These are phyloP conservation scores for Lonchura striata DNA, from an alignment of 2,113 vertebrate species.

Conservation along the genomic window DNA sequence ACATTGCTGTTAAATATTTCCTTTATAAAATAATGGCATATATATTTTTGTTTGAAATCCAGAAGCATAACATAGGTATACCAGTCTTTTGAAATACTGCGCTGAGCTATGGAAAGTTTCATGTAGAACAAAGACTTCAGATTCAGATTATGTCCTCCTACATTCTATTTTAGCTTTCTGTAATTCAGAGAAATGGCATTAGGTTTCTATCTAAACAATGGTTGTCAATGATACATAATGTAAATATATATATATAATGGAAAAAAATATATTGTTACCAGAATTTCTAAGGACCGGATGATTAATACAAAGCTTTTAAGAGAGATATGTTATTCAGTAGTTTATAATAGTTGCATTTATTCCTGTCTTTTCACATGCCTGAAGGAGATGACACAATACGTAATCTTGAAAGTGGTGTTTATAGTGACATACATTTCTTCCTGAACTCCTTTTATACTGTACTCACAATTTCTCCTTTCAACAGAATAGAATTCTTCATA, in stretches of 20 bases:
- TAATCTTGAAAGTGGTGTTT: constrained; percentile 43
- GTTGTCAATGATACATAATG: neutral
- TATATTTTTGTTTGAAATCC: neutral
- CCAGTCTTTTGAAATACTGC: neutral
- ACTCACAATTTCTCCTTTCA: constrained; percentile 39
- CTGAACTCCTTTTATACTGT: constrained; percentile 14
- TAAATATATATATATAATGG: neutral
- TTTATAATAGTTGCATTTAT: constrained; percentile 41
- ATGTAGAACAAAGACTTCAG: neutral
- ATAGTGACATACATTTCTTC: constrained; percentile 16
- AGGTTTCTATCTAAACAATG: neutral
- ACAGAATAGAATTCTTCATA: constrained; percentile 20
- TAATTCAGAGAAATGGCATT: neutral
- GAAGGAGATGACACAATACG: constrained; percentile 30
- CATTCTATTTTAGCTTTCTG: neutral
- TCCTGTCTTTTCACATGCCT: constrained; percentile 33
- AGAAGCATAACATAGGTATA: neutral
- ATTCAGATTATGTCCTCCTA: neutral
- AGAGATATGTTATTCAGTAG: constrained; percentile 12
- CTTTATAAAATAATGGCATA: neutral
- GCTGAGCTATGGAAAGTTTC: neutral
- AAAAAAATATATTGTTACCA: constrained; percentile 28
- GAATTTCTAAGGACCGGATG: neutral
- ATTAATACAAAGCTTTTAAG: constrained; percentile 1
- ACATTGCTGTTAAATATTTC: neutral